Base-by-base conservation (phyloP, 2,113 vertebrate genomes). In the Nibea albiflora region DNA sequence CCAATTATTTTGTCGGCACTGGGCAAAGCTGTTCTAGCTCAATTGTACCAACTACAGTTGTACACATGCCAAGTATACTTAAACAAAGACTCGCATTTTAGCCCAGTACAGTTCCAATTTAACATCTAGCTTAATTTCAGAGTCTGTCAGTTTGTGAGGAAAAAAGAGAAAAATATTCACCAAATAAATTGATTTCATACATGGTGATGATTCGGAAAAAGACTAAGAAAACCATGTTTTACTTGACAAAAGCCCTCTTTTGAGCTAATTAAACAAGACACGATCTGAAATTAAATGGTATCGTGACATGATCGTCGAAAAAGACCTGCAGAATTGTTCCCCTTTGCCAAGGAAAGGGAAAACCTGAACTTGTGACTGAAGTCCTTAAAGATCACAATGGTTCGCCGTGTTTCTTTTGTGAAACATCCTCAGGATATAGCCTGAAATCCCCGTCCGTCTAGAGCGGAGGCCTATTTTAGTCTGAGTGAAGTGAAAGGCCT, bases 381-480 rank as follows among this genome's bases (percentile, higher is more conserved):
- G 78, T 58, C 61, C 28, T 28, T 15, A 65, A 71, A 70, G 63
- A 83, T 73, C 80, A 85, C 87, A 93, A 88, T 87, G 80, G 58
- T 74, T 19, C 22, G 10, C 70, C 68, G 24, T 85, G 87, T 84
- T 90, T 85, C 82, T 89, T 94, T 93, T 91, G 92, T 92, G 69
- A 87, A 83, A 87, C 92, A 92, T 95, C 94, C 94, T 94, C 73
- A 95, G 94, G 93, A 95, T 92, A 89, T 81, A 65, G 83, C 61
- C 82, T 81, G 66, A 89, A 92, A 89, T 88, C 84, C 91, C 85
- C 73, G 19, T 90, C 73, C 24, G 66, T 90, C 84, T 60, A 69
- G 60, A 77, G 67, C 83, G 16, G 3, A 61, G 83, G 71, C 62
- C 80, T 89, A 76, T 89, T 91, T 92, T 75, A 65, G 84, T 84